Evolutionary conservation across 2,888 invertebrate genomes (phyloP).

Genomic region (Macrosiphum euphorbiae): DNA sequence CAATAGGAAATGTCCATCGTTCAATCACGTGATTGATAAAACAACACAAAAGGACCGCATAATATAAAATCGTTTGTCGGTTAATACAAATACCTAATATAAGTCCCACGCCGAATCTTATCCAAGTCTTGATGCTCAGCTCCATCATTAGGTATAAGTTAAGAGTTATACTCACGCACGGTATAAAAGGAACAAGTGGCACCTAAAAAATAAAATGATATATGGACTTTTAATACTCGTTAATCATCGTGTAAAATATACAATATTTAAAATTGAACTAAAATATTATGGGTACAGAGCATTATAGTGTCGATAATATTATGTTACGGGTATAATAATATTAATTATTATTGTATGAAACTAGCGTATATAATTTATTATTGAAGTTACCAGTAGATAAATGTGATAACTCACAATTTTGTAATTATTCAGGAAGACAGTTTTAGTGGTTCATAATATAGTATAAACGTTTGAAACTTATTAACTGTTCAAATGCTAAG

Average conservation of each 20-base stretch:
- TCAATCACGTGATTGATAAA: background rate
- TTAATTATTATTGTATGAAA: too few relatives aligned
- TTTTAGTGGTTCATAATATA: too few relatives aligned
- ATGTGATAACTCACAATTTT: too few relatives aligned
- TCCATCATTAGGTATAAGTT: constrained; percentile 93
- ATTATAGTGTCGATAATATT: background rate
- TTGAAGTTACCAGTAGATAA: too few relatives aligned
- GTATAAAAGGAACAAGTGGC: constrained; percentile 87
- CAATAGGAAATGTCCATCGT: background rate
- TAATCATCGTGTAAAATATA: background rate
- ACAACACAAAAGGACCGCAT: background rate
- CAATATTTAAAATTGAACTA: background rate
- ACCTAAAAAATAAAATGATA: constrained; percentile 74
- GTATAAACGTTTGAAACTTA: too few relatives aligned
- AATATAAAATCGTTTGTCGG: background rate
- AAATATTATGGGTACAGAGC: background rate
- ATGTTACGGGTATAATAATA: too few relatives aligned
- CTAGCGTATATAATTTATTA: too few relatives aligned
- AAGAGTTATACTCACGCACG: constrained; percentile 85
- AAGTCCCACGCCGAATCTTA: constrained; percentile 89
- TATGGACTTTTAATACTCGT: background rate
- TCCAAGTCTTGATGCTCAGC: constrained; percentile 87
- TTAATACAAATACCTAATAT: constrained; percentile 75
- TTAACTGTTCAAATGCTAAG: too few relatives aligned
- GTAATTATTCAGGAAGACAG: too few relatives aligned